These are phyloP conservation scores for Acrobasis repandana DNA, from an alignment of 2,888 invertebrate species.

Conservation along the genomic window DNA sequence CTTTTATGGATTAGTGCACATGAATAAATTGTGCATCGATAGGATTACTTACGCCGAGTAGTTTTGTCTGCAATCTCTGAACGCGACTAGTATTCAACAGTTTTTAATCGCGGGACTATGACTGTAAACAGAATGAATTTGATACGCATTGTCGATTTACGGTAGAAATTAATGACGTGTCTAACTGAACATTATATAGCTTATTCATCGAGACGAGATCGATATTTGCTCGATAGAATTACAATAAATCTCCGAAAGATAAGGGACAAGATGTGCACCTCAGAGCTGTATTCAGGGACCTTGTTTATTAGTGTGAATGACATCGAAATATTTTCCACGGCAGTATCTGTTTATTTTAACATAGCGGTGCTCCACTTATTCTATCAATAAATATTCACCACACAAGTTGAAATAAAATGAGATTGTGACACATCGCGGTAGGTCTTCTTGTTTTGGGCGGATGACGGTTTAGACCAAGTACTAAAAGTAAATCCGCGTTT, in stretches of 20 bases:
- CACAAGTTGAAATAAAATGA: too few relatives aligned
- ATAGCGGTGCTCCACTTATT: too few relatives aligned
- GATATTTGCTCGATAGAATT: background rate
- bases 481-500: too few relatives aligned
- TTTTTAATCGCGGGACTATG: background rate
- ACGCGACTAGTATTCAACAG: background rate
- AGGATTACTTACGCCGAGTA: background rate
- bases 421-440: too few relatives aligned
- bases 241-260: background rate
- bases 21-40: slow-evolving; percentile 1
- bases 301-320: too few relatives aligned
- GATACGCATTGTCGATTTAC: background rate
- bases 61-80: background rate
- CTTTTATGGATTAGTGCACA: background rate
- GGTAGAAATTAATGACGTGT: background rate
- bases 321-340: too few relatives aligned
- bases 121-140: background rate
- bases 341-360: too few relatives aligned
- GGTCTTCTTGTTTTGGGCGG: too few relatives aligned
- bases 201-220: background rate
- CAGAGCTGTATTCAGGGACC: too few relatives aligned
- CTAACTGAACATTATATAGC: background rate
- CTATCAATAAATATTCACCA: too few relatives aligned
- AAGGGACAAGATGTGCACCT: too few relatives aligned
- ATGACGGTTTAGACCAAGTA: too few relatives aligned